These are phyloP conservation scores for Gymnocephalus cernua DNA, from an alignment of 2,113 vertebrate genomes.

Conservation along the genomic window DNA sequence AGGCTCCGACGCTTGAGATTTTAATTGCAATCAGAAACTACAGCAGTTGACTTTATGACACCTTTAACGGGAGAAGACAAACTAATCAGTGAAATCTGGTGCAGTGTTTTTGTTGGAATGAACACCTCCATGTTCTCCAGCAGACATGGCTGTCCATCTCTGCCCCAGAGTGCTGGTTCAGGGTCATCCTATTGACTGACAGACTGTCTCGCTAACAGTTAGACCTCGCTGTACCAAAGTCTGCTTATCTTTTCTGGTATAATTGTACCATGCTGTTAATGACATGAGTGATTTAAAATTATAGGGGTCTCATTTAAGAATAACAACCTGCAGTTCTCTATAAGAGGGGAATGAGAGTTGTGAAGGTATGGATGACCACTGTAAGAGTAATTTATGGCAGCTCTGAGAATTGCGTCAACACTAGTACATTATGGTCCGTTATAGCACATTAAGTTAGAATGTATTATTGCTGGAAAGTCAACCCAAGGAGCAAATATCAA, in stretches of 20 bases:
- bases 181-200: conserved; percentile 26
- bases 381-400: conserved; percentile 6
- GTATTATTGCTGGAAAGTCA: conserved; percentile 2
- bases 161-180: background rate
- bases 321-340: conserved; percentile 43
- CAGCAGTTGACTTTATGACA: conserved; percentile 37
- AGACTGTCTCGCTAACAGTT: conserved; percentile 39
- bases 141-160: conserved; percentile 22
- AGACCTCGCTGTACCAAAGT: conserved; percentile 7
- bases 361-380: background rate
- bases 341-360: conserved; percentile 14
- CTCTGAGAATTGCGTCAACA: background rate
- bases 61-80: conserved; percentile 53
- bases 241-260: conserved; percentile 8
- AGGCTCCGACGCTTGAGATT: conserved; percentile 12
- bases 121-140: conserved; percentile 23
- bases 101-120: conserved; percentile 65
- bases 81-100: conserved; percentile 60
- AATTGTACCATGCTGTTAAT: background rate
- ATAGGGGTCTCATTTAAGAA: conserved; percentile 33
- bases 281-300: conserved; percentile 21
- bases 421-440: conserved; percentile 2
- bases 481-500: background rate
- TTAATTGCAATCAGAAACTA: conserved; percentile 63
- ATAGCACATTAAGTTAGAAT: conserved; percentile 1